Base-by-base conservation (phyloP, 2,797 vertebrate species). In the Brachyrhaphis roseni region DNA sequence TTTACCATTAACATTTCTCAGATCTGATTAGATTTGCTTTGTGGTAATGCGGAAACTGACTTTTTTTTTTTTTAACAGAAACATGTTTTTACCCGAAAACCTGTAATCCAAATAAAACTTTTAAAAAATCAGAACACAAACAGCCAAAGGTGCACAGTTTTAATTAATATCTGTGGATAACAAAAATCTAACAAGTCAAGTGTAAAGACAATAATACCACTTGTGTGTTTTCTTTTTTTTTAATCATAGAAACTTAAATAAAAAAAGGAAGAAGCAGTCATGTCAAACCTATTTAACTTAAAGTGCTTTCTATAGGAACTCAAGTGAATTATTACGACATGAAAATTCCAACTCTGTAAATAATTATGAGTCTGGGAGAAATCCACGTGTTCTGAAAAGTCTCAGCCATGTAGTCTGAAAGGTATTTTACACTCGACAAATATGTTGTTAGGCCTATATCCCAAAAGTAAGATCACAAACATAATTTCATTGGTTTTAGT, bases 171-270 rank as follows among this genome's bases (percentile, higher is more conserved):
- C 28, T 57, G 39, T 47, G 47, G 59, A 57, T 79, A 75, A 77
- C 34, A 46, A 86, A 78, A 81, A 8, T 78, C 55, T 70, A 10
- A 80, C 10, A 47, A 46, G 72, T 84, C 74, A 82, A 73, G 73
- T 77, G 82, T 68, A 39, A 66, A 78, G 47, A 81, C 78, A 76
- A 81, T 84, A 85, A 87, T 80, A 86, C 76, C 79, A 87, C 80
- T 87, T 87, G 10, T 79, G 79, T 86, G 78, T 81, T 62, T 79
- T 47, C 80, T n/a, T 74, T 18, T 72, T 80, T 68, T 83, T 75
- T 46, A 62, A 70, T 82, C 75, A 84, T 76, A 82, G 73, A 79
- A 57, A 82, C 76, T 66, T 5, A 70, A 68, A 68, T 68, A 79
- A 86, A 82, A 71, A 64, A 86, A 59, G 36, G 43, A 87, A 90